Evolutionary conservation across 64 coral and sea anemone species (phyloP).

Genomic region (Dendrophyllia cribrosa): DNA sequence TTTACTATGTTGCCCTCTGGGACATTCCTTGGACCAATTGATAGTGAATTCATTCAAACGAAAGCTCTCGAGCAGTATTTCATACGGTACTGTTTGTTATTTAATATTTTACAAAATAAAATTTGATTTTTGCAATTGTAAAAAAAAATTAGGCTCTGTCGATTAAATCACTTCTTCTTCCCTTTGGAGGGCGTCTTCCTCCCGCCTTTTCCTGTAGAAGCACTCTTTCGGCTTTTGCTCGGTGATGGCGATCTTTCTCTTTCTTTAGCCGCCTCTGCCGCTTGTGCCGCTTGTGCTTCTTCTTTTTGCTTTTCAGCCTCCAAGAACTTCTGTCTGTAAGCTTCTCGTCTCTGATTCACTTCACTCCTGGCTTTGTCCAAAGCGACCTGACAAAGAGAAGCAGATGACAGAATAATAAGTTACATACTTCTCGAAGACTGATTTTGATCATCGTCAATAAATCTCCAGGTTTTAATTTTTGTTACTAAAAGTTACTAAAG

Average conservation of each 20-base stretch:
- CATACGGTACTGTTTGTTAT: background rate
- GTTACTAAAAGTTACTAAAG: too few species aligned
- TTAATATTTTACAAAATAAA: too few species aligned
- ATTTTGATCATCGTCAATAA: background rate
- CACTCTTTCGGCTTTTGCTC: conserved; percentile 92
- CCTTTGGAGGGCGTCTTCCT: conserved; percentile 81
- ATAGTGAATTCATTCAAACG: background rate
- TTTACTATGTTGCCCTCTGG: too few species aligned
- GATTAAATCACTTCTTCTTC: conserved; percentile 80
- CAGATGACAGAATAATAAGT: background rate
- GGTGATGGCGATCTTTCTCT: conserved; percentile 84
- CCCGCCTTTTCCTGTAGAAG: conserved; percentile 81
- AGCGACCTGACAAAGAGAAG: conserved; percentile 60
- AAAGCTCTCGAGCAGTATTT: background rate
- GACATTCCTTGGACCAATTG: background rate
- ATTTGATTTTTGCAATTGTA: too few species aligned
- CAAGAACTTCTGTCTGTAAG: conserved; percentile 94
- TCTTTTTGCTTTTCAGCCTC: conserved; percentile 94
- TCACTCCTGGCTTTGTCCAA: conserved; percentile 91
- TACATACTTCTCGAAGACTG: too few species aligned
- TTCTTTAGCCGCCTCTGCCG: conserved; percentile 81
- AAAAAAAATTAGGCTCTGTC: background rate
- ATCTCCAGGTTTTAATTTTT: background rate
- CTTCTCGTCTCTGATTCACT: conserved; percentile 85
- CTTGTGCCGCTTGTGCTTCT: conserved; percentile 75